phyloP scores from a whole-genome alignment of 1,140 invertebrate species.

The Pollicipes pollicipes region DNA sequence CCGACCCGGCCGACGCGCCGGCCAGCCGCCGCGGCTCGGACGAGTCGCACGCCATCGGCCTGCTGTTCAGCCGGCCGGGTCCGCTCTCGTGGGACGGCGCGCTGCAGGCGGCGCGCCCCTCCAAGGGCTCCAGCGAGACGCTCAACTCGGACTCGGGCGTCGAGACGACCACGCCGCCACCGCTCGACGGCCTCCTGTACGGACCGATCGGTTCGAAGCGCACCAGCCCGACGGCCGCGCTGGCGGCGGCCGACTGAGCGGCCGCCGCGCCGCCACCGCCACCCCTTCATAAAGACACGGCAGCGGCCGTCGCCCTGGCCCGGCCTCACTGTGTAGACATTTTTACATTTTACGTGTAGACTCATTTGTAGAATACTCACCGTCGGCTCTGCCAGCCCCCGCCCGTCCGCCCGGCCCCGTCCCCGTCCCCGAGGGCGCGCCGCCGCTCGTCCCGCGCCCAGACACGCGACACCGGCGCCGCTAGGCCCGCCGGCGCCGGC shows the following conservation, averaged over 20 bases:
- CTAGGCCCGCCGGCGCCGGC: background rate
- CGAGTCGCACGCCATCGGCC: background rate
- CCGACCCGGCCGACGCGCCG: background rate
- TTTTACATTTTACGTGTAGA: slow-evolving; percentile 2
- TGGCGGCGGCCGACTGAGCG: background rate
- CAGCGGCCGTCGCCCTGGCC: too few relatives aligned
- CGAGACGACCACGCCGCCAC: background rate
- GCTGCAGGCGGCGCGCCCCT: background rate
- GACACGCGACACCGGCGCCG: too few relatives aligned
- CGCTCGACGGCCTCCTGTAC: background rate
- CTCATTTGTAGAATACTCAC: slow-evolving; percentile 1
- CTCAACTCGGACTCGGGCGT: slow-evolving; percentile 3
- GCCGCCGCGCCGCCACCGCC: too few relatives aligned
- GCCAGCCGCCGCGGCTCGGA: background rate
- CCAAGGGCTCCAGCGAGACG: slow-evolving; percentile 1
- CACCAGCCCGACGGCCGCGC: background rate
- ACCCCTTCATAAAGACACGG: background rate
- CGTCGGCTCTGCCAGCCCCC: background rate
- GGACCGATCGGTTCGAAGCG: slow-evolving; percentile 4
- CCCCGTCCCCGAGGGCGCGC: too few relatives aligned
- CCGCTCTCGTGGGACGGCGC: background rate
- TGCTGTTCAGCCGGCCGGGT: background rate
- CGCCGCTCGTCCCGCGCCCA: background rate
- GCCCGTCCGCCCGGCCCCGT: too few relatives aligned
- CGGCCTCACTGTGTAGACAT: background rate